Evolutionary conservation across 2,113 vertebrate genomes (phyloP), one percentile per base, ranked within the genome.

Genomic region (Microcebus tavaratra): DNA sequence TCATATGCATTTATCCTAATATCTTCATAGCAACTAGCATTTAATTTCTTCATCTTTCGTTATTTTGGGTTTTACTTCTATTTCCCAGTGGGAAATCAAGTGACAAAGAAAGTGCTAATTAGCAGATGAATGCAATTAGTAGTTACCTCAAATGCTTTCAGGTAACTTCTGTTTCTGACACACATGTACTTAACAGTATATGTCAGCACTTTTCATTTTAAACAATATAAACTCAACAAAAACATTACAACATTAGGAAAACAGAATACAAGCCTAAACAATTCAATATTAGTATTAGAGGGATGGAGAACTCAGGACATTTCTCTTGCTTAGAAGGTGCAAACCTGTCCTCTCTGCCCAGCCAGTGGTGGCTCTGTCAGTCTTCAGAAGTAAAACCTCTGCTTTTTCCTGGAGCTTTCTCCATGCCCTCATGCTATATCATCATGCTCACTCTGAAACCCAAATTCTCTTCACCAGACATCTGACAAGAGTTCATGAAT

Each of bases 101-200:
- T 94, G 68, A 97, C 88, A 97, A 97, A 96, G 81, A 68, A 92
- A 91, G 94, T 92, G 79, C 86, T 96, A 97, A 98, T 97, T 97
- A 97, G 91, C 89, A 94, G 75, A 95, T 91, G 84, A 93, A 89
- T n/a, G 48, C 73, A 96, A 95, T 97, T 97, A 97, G 83, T 92
- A 95, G 72, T 96, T 97, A 89, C 68, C 90, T 45, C 75, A 57
- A 95, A 86, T 97, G 57, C 93, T 97, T 97, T 91, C 82, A 95
- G 94, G 86, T 96, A 96, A 91, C 91, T 97, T 97, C 89, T 94
- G 50, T 87, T 91, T 83, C 80, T 96, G 53, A 95, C 50, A 91
- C 70, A 55, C 68, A 94, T 31, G 34, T 76, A 96, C 27, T 95
- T 90, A 63, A 63, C 6, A 92, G 23, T 78, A 4, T 55, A 88